A percentile compares a stretch with the other conserved stretches of the same genome.
These are phyloP conservation scores for Loxodonta africana DNA, from an alignment of 2,113 vertebrate genomes.

Conservation along the genomic window DNA sequence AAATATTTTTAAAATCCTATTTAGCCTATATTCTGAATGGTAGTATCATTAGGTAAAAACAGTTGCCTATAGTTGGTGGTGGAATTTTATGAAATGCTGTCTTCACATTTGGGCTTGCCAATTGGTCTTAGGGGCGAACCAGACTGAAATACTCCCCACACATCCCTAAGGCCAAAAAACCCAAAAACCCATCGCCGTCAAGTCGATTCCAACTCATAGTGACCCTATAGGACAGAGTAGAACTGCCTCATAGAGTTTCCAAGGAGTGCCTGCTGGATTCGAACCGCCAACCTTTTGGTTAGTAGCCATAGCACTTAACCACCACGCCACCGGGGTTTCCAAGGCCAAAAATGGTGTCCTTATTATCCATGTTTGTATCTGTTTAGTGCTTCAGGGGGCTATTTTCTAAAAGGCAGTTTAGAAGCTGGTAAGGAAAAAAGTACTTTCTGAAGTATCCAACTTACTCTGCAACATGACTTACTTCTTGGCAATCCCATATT, in stretches of 20 bases:
- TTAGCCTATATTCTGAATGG: not conserved
- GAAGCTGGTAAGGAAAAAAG: not conserved
- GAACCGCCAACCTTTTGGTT: no score
- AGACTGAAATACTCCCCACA: not conserved
- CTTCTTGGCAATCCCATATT: not conserved
- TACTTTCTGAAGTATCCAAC: not conserved
- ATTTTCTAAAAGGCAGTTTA: not conserved
- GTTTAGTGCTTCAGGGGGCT: not conserved
- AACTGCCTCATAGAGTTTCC: no score
- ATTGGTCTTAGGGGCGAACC: not conserved
- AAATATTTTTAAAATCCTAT: not conserved
- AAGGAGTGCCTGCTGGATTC: no score
- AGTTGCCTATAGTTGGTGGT: not conserved
- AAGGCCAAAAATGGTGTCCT: no score
- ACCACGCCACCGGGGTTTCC: no score
- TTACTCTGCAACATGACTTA: not conserved
- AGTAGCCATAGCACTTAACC: no score
- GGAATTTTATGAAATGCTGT: slow-evolving; percentile 19
- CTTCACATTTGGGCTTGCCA: not conserved
- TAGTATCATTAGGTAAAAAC: not conserved
- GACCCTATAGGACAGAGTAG: no score
- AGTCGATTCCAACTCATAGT: no score
- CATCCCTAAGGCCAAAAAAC: no score
- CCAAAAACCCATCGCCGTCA: no score
- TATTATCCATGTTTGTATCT: no score